Conservation (phyloP, 1,140 invertebrate species). For the Gryon sp. region DNA sequence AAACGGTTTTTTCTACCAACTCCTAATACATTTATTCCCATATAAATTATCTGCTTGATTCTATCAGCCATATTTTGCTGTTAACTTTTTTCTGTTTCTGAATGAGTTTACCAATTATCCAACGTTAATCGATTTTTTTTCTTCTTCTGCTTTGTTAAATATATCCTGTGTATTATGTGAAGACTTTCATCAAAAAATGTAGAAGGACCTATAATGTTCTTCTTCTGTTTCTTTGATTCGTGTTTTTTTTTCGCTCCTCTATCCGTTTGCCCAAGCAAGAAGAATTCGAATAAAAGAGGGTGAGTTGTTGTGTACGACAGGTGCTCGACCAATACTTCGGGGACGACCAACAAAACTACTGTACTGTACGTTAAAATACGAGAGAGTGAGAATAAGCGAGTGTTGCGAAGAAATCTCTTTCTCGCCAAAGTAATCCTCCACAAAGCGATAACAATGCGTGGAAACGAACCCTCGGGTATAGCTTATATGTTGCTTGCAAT, state of each 20-base stretch:
- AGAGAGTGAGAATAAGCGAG: constrained; percentile 30
- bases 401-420: constrained; percentile 64
- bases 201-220: background rate
- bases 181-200: constrained; percentile 35
- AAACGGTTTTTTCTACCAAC: constrained; percentile 30
- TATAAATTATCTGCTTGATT: too few species aligned
- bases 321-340: constrained; percentile 65
- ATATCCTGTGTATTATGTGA: constrained; percentile 17
- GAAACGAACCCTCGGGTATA: constrained; percentile 72
- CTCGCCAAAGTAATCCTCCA: constrained; percentile 73
- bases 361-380: constrained; percentile 16
- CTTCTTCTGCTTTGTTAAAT: background rate
- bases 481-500: constrained; percentile 65
- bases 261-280: constrained; percentile 1
- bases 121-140: too few species aligned
- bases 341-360: constrained; percentile 38
- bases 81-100: too few species aligned
- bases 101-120: too few species aligned
- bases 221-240: background rate
- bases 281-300: constrained; percentile 30
- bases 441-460: constrained; percentile 71
- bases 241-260: background rate
- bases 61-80: too few species aligned
- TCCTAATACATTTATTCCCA: constrained; percentile 18
- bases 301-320: constrained; percentile 60